Evolutionary conservation across 2,888 invertebrate genomes (phyloP).

Genomic region (Onthophagus sagittarius): DNA sequence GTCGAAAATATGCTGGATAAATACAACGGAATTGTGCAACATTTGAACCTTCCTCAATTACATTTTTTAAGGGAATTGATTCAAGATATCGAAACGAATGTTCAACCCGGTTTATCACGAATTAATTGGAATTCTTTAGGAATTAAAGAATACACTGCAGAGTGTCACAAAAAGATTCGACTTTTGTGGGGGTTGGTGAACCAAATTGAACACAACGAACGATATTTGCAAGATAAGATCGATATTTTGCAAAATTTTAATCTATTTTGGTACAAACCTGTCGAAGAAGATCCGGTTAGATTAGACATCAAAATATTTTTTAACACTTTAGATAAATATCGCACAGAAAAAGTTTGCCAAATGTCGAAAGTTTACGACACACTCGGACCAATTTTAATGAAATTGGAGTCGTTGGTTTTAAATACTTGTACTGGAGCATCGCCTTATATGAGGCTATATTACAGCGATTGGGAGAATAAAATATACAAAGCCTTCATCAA

Average conservation of each 20-base stretch:
- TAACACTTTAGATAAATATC: constrained; percentile 62
- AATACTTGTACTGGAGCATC: constrained; percentile 74
- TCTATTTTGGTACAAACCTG: constrained; percentile 51
- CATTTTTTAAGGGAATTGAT: constrained; percentile 66
- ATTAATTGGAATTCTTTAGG: constrained; percentile 85
- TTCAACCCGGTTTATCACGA: constrained; percentile 76
- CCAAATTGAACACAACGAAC: constrained; percentile 66
- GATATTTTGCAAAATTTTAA: constrained; percentile 56
- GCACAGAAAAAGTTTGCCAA: constrained; percentile 63
- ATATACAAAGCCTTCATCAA: constrained; percentile 66
- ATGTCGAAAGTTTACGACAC: constrained; percentile 74
- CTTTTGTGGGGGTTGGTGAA: constrained; percentile 62
- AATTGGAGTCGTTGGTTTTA: constrained; percentile 79
- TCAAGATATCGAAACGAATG: constrained; percentile 66
- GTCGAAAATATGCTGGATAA: constrained; percentile 57
- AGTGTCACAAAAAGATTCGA: constrained; percentile 56
- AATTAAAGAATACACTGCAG: constrained; percentile 67
- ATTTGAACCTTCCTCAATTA: constrained; percentile 69
- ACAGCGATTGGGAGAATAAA: constrained; percentile 77
- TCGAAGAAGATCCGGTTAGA: constrained; percentile 32
- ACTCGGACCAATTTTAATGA: constrained; percentile 76
- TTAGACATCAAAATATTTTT: constrained; percentile 61
- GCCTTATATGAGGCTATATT: constrained; percentile 71
- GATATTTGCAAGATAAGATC: constrained; percentile 58
- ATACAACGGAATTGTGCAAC: constrained; percentile 63